Conservation (phyloP, 2,797 vertebrate genomes). For the Aselliscus stoliczkanus region DNA sequence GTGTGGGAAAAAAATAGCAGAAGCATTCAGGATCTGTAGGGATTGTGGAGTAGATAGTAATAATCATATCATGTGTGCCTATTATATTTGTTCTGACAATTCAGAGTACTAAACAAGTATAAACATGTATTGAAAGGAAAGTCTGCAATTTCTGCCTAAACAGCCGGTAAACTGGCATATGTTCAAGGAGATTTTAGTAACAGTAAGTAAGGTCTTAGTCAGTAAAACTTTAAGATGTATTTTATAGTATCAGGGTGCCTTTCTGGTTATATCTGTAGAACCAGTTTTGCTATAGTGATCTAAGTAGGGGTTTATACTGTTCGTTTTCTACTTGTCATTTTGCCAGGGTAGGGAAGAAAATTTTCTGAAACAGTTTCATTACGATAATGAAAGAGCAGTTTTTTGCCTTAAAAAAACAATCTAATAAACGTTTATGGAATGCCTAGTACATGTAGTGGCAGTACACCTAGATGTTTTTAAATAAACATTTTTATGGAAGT, state of each 20-base stretch:
- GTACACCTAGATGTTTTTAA: background rate
- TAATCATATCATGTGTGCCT: background rate
- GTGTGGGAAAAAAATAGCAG: background rate
- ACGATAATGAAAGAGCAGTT: background rate
- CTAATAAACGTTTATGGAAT: background rate
- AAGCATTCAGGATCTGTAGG: background rate
- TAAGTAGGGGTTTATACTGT: background rate
- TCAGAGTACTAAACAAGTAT: background rate
- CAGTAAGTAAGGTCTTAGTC: background rate
- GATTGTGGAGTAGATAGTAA: background rate
- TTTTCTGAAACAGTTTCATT: background rate
- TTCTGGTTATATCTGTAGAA: slow-evolving; percentile 4
- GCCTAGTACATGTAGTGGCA: background rate
- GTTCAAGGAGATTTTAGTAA: slow-evolving; percentile 22
- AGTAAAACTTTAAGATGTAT: background rate
- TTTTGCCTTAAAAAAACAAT: slow-evolving; percentile 25
- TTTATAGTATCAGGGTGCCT: background rate
- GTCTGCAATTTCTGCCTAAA: background rate
- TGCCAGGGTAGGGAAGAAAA: background rate
- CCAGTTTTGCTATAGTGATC: background rate
- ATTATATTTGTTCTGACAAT: slow-evolving; percentile 38
- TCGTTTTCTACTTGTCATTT: slow-evolving; percentile 30
- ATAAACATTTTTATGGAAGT: background rate
- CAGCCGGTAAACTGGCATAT: slow-evolving; percentile 12
- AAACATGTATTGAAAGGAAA: slow-evolving; percentile 24